These are phyloP conservation scores for Dicyrtoma fusca DNA, from an alignment of 2,888 invertebrate species.

Conservation along the genomic window DNA sequence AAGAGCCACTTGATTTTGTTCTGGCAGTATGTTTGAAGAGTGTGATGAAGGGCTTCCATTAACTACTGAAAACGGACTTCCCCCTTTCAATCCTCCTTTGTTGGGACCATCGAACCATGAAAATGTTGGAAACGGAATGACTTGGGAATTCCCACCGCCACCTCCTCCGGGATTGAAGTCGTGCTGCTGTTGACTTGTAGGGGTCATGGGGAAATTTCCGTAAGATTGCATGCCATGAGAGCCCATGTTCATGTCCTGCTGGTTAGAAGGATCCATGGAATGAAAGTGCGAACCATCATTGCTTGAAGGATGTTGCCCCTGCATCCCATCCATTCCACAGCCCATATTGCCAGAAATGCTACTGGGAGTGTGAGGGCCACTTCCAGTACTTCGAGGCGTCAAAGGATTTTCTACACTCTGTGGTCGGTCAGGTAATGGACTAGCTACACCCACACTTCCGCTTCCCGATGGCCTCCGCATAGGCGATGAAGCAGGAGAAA, in stretches of 20 bases:
- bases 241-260: conserved; percentile 16
- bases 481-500: conserved; percentile 55
- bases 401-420: conserved; percentile 67
- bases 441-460: conserved; percentile 61
- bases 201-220: background rate
- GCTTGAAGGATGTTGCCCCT: conserved; percentile 37
- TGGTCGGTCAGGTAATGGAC: conserved; percentile 66
- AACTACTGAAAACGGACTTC: conserved; percentile 55
- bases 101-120: conserved; percentile 50
- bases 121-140: conserved; percentile 52
- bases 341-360: conserved; percentile 26
- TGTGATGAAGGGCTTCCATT: conserved; percentile 49
- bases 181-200: conserved; percentile 33
- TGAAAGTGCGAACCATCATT: conserved; percentile 30
- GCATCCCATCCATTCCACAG: conserved; percentile 42
- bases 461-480: conserved; percentile 62
- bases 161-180: conserved; percentile 45
- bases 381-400: conserved; percentile 61
- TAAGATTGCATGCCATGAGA: conserved; percentile 28
- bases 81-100: conserved; percentile 53
- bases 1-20: conserved; percentile 14
- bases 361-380: conserved; percentile 54
- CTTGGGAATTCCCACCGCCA: conserved; percentile 46
- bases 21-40: conserved; percentile 30
- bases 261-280: conserved; percentile 27